These are phyloP conservation scores for Heliornis fulica DNA, from an alignment of 2,113 vertebrate genomes.

Conservation along the genomic window DNA sequence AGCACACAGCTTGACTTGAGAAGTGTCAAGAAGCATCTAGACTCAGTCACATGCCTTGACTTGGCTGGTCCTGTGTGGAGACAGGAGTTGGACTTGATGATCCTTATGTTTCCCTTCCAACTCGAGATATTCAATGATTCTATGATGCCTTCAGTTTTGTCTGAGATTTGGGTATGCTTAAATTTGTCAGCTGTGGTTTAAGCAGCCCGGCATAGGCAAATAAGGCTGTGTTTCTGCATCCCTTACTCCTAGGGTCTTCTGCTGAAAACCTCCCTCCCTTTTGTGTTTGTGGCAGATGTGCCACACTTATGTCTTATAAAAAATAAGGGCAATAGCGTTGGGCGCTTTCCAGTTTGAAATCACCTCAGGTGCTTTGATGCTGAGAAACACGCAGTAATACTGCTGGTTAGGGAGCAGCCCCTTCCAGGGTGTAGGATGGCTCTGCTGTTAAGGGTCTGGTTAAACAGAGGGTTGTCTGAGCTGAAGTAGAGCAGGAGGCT, in stretches of 20 bases:
- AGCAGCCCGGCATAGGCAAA: fast-evolving
- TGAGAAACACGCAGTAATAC: background rate
- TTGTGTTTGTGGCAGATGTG: background rate
- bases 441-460: background rate
- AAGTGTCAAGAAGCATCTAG: no score
- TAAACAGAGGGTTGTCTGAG: background rate
- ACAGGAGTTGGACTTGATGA: no score
- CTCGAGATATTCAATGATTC: no score
- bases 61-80: no score
- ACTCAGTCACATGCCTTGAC: no score
- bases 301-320: background rate
- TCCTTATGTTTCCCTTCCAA: no score
- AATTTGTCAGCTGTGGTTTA: background rate
- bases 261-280: background rate
- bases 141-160: background rate
- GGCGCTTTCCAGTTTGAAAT: background rate
- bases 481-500: background rate
- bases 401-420: background rate
- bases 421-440: background rate
- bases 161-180: background rate
- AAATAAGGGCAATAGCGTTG: background rate
- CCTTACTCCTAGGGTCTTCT: background rate
- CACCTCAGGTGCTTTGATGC: background rate
- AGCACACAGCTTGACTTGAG: no score
- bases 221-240: background rate